phyloP scores from a whole-genome alignment of 2,797 vertebrate species.

The Cynodonichthys magdalenae region DNA sequence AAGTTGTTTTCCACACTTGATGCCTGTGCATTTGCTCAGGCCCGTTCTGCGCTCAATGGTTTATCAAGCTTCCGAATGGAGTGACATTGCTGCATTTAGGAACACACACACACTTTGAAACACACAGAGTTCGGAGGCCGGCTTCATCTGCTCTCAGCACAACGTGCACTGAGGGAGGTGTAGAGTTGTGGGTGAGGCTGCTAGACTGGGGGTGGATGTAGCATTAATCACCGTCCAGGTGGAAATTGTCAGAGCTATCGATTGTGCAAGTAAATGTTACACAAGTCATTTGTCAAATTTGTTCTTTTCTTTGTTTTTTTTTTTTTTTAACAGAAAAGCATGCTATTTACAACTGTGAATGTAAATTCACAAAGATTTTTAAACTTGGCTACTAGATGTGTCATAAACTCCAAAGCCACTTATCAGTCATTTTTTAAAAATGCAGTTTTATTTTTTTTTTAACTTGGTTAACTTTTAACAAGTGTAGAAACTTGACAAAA shows the following conservation, averaged over 20 bases:
- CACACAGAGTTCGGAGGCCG: constrained; percentile 45
- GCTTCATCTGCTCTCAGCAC: constrained; percentile 79
- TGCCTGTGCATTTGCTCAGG: constrained; percentile 51
- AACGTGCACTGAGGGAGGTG: constrained; percentile 77
- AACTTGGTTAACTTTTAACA: background rate
- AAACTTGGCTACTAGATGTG: constrained; percentile 18
- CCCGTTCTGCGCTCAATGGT: constrained; percentile 35
- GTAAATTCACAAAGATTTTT: constrained; percentile 48
- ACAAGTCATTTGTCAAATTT: constrained; percentile 92
- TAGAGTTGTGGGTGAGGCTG: constrained; percentile 60
- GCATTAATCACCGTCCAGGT: constrained; percentile 93
- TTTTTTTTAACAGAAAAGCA: constrained; percentile 71
- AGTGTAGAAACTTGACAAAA: background rate
- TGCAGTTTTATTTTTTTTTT: background rate
- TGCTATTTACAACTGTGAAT: constrained; percentile 75
- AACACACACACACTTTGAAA: constrained; percentile 16
- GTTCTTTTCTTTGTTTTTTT: constrained; percentile 55
- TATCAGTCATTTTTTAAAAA: background rate
- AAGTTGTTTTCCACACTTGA: constrained; percentile 48
- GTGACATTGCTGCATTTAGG: constrained; percentile 18
- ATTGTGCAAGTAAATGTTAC: constrained; percentile 96
- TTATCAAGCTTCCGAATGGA: constrained; percentile 45
- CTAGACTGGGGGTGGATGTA: constrained; percentile 75
- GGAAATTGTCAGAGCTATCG: constrained; percentile 93
- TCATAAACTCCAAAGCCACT: background rate